These are phyloP conservation scores for Nemurella pictetii DNA, from an alignment of 2,888 invertebrate genomes.

Conservation along the genomic window DNA sequence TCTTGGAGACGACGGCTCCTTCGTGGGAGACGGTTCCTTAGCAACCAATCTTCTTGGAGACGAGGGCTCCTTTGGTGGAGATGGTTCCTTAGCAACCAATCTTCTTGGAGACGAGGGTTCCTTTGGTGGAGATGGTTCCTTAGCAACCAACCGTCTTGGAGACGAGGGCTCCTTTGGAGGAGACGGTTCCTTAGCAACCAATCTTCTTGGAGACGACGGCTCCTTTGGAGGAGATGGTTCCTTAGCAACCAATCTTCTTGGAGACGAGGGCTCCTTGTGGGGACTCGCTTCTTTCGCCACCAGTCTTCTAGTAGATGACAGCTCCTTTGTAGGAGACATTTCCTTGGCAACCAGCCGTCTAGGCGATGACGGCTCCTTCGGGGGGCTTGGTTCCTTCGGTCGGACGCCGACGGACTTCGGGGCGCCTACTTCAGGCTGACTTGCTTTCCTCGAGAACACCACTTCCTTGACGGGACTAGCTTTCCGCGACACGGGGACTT, in stretches of 20 bases:
- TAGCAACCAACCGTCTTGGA: background rate
- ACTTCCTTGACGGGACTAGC: no score
- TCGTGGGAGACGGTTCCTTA: background rate
- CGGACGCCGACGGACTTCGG: background rate
- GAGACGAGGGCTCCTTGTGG: no score
- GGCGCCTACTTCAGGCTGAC: background rate
- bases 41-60: background rate
- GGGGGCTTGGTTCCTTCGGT: no score
- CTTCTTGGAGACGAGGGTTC: background rate
- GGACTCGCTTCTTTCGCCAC: no score
- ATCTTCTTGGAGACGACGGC: no score
- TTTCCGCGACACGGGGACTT: no score
- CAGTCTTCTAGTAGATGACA: no score
- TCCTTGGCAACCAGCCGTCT: no score
- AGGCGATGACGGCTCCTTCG: no score
- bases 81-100: background rate
- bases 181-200: background rate
- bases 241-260: background rate
- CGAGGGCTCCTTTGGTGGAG: background rate
- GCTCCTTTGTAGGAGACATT: no score
- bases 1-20: background rate
- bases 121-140: background rate
- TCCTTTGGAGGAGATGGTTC: background rate
- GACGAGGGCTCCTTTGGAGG: background rate
- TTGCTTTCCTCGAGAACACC: no score